phyloP scores from a whole-genome alignment of 2,797 vertebrate species.

The Phoeniculus purpureus region DNA sequence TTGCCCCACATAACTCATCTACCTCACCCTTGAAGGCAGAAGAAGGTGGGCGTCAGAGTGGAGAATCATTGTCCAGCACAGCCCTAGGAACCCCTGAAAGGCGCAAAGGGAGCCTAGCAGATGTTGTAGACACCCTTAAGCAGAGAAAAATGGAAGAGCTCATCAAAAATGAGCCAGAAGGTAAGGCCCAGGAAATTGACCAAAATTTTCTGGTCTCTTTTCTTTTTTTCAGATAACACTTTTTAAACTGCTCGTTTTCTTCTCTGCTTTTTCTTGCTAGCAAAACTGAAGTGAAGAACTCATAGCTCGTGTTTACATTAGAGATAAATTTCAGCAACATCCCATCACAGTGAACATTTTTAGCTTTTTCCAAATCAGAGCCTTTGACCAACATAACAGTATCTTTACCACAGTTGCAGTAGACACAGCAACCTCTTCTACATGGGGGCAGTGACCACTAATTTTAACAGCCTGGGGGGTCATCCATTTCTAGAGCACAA shows the following conservation, averaged over 20 bases:
- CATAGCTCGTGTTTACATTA: neutral
- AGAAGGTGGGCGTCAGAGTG: slow-evolving; percentile 88
- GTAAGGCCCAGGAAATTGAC: slow-evolving; percentile 79
- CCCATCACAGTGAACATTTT: neutral
- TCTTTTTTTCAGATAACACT: neutral
- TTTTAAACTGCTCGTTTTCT: neutral
- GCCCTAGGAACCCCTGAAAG: slow-evolving; percentile 93
- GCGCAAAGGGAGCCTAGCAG: slow-evolving; percentile 97
- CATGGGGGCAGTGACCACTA: neutral
- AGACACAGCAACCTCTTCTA: neutral
- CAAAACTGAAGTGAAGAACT: neutral
- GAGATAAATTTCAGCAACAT: neutral
- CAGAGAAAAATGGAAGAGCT: slow-evolving; percentile 99
- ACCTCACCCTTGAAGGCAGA: slow-evolving; percentile 98
- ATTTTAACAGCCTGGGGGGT: neutral
- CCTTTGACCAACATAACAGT: neutral
- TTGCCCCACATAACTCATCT: slow-evolving; percentile 95
- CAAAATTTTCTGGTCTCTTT: neutral
- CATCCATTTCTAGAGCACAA: neutral
- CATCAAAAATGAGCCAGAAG: slow-evolving; percentile 98
- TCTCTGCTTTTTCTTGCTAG: neutral
- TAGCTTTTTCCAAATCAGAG: neutral
- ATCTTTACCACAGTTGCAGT: neutral
- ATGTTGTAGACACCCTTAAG: slow-evolving; percentile 97
- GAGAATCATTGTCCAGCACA: slow-evolving; percentile 84